A percentile compares a stretch with the other conserved stretches of the same genome.
Conservation (phyloP, 2,797 vertebrate genomes). For the Mormyrops attenuatus region DNA sequence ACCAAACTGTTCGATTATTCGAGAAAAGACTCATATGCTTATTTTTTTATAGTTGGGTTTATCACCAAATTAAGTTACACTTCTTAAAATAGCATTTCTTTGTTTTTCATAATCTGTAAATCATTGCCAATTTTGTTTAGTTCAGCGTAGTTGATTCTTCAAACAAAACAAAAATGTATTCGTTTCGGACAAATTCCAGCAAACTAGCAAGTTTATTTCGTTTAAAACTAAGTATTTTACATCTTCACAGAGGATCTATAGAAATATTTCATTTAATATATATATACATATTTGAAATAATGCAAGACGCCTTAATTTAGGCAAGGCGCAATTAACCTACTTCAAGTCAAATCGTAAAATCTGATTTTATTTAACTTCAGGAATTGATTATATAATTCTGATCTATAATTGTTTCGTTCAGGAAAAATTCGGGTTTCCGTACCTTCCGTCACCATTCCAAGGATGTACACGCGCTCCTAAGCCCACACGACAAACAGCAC, state of each 20-base stretch:
- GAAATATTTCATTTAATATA: neutral
- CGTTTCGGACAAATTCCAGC: neutral
- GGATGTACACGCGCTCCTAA: neutral
- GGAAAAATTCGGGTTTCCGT: neutral
- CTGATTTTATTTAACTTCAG: neutral
- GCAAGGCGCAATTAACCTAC: neutral
- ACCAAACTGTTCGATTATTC: neutral
- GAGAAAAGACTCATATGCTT: neutral
- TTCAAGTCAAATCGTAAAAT: neutral
- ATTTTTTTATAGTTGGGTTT: neutral
- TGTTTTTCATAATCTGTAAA: neutral
- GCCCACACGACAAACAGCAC: neutral
- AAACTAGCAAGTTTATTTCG: neutral
- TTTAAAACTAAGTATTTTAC: neutral
- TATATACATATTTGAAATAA: neutral
- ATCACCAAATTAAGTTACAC: neutral
- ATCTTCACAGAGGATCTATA: neutral
- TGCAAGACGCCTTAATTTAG: neutral
- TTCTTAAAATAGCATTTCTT: neutral
- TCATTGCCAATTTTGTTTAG: too few species aligned
- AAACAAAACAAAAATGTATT: neutral
- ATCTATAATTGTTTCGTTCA: neutral
- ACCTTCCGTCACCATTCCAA: neutral
- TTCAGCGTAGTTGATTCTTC: neutral
- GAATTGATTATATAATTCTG: neutral